Evolutionary conservation across 1,140 invertebrate genomes (phyloP).

Genomic region (Euwallacea fornicatus): DNA sequence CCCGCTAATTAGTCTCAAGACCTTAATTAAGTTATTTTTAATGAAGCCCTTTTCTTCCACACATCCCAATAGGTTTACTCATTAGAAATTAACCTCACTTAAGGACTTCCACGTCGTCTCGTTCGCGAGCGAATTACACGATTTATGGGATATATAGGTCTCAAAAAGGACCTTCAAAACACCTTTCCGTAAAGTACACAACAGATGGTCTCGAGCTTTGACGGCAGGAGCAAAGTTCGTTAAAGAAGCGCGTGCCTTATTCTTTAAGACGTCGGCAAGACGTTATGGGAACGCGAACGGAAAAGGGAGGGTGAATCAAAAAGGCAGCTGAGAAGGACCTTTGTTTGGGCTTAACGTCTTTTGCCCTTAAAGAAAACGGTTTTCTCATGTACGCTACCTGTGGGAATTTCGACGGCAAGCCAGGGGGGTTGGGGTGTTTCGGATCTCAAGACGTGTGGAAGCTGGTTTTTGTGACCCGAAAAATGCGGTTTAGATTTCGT

Average conservation of each 20-base stretch:
- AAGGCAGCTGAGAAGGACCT: conserved; percentile 39
- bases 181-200: neutral
- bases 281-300: conserved; percentile 14
- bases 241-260: conserved; percentile 29
- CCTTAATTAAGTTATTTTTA: conserved; percentile 4
- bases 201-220: conserved; percentile 12
- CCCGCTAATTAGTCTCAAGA: conserved; percentile 2
- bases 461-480: no score
- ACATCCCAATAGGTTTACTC: no score
- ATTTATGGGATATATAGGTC: no score
- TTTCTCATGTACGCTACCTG: conserved; percentile 23
- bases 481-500: no score
- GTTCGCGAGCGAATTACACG: no score
- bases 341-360: conserved; percentile 38
- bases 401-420: conserved; percentile 21
- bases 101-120: no score
- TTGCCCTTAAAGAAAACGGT: conserved; percentile 28
- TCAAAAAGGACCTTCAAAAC: no score
- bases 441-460: no score
- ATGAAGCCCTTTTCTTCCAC: neutral
- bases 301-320: conserved; percentile 42
- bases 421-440: neutral
- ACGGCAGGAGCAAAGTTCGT: conserved; percentile 15
- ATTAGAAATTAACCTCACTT: no score
- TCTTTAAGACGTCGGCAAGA: conserved; percentile 15